These are phyloP conservation scores for Drosophila picticornis DNA, from an alignment of 2,888 invertebrate genomes.

Conservation along the genomic window DNA sequence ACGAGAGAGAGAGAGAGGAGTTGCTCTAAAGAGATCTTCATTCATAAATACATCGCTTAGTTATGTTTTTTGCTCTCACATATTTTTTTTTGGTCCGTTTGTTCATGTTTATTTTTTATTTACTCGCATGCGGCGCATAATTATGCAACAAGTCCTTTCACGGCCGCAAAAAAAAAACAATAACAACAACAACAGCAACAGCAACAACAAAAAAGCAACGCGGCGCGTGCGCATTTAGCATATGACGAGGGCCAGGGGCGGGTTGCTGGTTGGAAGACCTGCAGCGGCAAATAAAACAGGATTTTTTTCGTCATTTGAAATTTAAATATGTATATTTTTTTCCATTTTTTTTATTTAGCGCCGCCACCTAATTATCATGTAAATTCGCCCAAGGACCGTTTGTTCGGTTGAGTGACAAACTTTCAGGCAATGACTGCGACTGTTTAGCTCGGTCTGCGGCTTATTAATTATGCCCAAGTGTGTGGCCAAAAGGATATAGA, in stretches of 20 bases:
- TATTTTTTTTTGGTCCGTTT: conserved; percentile 21
- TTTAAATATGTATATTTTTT: conserved; percentile 68
- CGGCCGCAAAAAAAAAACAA: conserved; percentile 37
- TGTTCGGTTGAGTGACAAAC: conserved; percentile 48
- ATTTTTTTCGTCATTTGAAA: conserved; percentile 77
- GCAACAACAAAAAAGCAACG: conserved; percentile 34
- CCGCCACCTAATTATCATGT: conserved; percentile 75
- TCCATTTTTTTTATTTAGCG: conserved; percentile 44
- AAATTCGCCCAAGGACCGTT: conserved; percentile 69
- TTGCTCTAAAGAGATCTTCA: conserved; percentile 59
- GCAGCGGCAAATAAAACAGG: conserved; percentile 65
- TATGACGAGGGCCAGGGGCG: conserved; percentile 42
- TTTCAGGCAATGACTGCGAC: conserved; percentile 28
- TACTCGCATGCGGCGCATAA: conserved; percentile 71
- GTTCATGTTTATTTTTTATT: conserved; percentile 41
- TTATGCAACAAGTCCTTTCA: conserved; percentile 82
- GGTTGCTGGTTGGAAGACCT: conserved; percentile 9
- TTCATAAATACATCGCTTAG: conserved; percentile 79
- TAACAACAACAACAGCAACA: conserved; percentile 11
- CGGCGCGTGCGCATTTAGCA: conserved; percentile 84
- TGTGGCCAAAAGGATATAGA: conserved; percentile 71
- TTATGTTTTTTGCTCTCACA: conserved; percentile 38
- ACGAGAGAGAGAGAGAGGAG: conserved; percentile 6
- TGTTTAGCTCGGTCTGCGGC: conserved; percentile 62
- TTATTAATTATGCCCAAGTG: conserved; percentile 81